Evolutionary conservation across 1,140 invertebrate genomes (phyloP).

Genomic region (Ectropis grisescens): DNA sequence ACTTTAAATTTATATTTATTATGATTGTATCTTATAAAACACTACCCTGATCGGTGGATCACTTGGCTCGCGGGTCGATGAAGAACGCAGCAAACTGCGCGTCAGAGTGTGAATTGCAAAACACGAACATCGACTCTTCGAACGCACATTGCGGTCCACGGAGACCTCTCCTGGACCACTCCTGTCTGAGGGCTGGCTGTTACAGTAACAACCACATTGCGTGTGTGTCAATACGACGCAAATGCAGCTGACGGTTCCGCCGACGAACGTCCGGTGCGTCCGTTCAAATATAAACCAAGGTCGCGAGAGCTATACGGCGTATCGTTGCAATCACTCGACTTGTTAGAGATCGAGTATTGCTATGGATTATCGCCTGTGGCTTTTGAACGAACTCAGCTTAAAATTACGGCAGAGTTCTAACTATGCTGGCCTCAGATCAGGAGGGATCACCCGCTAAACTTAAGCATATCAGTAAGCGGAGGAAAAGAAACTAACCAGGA

Average conservation of each 20-base stretch:
- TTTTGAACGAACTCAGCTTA: too few species aligned
- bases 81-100: constrained; percentile 87
- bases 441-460: constrained; percentile 84
- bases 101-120: constrained; percentile 85
- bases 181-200: constrained; percentile 66
- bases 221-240: not conserved
- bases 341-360: too few species aligned
- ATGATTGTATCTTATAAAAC: too few species aligned
- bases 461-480: constrained; percentile 93
- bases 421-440: constrained; percentile 75
- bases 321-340: too few species aligned
- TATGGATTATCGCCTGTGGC: too few species aligned
- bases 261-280: constrained; percentile 1
- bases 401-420: too few species aligned
- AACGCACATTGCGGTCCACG: constrained; percentile 76
- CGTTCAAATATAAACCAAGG: constrained; percentile 12
- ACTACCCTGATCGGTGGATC: constrained; percentile 12
- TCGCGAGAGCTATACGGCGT: too few species aligned
- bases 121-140: constrained; percentile 85
- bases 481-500: constrained; percentile 94
- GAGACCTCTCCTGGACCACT: constrained; percentile 49
- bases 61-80: constrained; percentile 48
- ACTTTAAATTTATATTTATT: too few species aligned
- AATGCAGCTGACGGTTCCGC: constrained; percentile 11
- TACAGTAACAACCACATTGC: constrained; percentile 22